Base-by-base conservation (phyloP, 2,888 invertebrate genomes). In the Phyllotreta striolata region DNA sequence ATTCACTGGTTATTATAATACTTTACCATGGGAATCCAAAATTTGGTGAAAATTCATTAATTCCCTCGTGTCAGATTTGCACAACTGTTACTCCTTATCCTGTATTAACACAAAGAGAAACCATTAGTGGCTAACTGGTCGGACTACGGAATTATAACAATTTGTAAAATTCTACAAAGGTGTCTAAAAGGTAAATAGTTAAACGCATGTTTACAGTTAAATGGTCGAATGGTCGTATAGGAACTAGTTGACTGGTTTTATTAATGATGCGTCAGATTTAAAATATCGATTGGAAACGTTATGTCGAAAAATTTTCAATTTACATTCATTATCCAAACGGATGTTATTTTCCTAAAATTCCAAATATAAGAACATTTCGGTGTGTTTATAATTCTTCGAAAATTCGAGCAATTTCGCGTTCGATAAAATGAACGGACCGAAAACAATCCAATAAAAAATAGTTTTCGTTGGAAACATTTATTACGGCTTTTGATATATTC, bases 101-200 rank as follows among this genome's bases (percentile, higher is more conserved):
- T 52, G 64, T 62, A 55, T 55, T 35, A 40, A 55, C 57, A 68
- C 62, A 72, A 70, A 63, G 61, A 57, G 66, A 67, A 68, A 69
- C 72, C 72, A 72, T 72, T 72, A 72, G 70, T 64, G 58, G 41
- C 63, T 55, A 67, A 56, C 71, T 66, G 67, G 67, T 71, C 67
- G 64, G 14, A 46, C 24, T 35, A 12, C 46, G 43, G 39, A 64
- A 64, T 64, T 64, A 60, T 62, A 60, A 64, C 65, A 64, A 66
- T 66, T 66, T 68, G 66, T 59, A 55, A 63, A 60, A 62, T 66
- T 49, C 52, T 62, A 68, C 62, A 63, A 67, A 52, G 59, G 56
- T 47, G 38, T 7, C 14, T 54, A 56, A 55, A 66, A 66, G 62
- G 64, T 60, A 63, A 68, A 64, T 61, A 66, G 66, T 68, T 60